Conservation (phyloP, 2,888 invertebrate genomes). For the Temnothorax unifasciatus region DNA sequence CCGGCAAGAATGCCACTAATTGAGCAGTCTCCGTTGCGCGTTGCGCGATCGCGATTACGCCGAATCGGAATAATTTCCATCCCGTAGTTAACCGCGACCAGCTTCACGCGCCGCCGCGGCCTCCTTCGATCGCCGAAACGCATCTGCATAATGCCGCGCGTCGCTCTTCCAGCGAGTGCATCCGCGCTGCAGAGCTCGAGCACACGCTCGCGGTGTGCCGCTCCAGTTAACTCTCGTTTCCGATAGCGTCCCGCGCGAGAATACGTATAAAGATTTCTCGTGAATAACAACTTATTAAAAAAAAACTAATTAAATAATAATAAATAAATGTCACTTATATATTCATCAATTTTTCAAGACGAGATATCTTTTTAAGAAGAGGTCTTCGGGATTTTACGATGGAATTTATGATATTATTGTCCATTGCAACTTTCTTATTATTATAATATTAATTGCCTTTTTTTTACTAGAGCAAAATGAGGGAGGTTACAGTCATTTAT, state of each 20-base stretch:
- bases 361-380: not conserved
- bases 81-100: constrained; percentile 47
- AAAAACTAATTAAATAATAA: not conserved
- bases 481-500: not conserved
- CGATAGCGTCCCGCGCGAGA: not conserved
- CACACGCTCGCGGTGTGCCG: not conserved
- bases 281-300: not conserved
- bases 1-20: constrained; percentile 56
- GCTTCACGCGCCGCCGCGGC: constrained; percentile 49
- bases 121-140: constrained; percentile 44
- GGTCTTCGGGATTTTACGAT: not conserved
- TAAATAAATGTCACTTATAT: not conserved
- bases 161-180: constrained; percentile 27
- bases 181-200: not conserved
- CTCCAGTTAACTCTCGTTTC: not conserved
- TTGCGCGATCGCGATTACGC: constrained; percentile 53
- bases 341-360: not conserved
- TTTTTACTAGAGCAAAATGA: not conserved
- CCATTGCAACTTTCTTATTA: not conserved
- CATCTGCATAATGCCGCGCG: constrained; percentile 35
- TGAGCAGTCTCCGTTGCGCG: constrained; percentile 50
- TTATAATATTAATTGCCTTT: not conserved
- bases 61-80: constrained; percentile 48
- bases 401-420: not conserved
- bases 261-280: not conserved